A percentile compares a stretch with the other conserved stretches of the same genome.
These are phyloP conservation scores for Arrhamphus sclerolepis DNA, from an alignment of 2,797 vertebrate genomes.

Conservation along the genomic window DNA sequence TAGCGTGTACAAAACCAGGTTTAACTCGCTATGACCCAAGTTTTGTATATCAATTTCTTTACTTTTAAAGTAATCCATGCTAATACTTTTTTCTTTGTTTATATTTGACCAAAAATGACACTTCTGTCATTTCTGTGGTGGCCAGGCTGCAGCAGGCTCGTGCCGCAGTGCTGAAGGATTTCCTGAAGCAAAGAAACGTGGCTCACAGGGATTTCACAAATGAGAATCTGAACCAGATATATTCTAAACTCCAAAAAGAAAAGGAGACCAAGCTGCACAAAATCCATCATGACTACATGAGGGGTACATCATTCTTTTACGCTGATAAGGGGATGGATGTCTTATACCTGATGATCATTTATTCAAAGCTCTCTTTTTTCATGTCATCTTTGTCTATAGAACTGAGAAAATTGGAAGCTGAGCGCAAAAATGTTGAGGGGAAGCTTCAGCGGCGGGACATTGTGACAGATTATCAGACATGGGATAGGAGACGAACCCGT, in stretches of 20 bases:
- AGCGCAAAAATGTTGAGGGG: conserved; percentile 78
- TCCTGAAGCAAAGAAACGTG: conserved; percentile 78
- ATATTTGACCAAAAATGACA: neutral
- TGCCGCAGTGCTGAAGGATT: conserved; percentile 81
- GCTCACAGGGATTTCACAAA: conserved; percentile 71
- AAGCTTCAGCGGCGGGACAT: conserved; percentile 79
- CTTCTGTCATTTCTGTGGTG: conserved; percentile 9
- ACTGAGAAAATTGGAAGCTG: conserved; percentile 84
- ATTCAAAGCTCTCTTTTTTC: neutral
- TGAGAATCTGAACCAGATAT: conserved; percentile 74
- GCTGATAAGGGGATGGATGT: conserved; percentile 2
- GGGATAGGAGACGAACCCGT: neutral
- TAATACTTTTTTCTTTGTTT: no score
- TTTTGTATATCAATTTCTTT: no score
- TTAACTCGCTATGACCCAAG: no score
- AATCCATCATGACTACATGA: conserved; percentile 75
- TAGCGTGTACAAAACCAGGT: no score
- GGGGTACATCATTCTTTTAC: conserved; percentile 73
- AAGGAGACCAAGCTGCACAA: conserved; percentile 79
- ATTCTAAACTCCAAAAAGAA: conserved; percentile 75
- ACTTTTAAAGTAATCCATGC: no score
- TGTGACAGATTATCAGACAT: conserved; percentile 77
- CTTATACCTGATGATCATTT: neutral
- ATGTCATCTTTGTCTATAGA: conserved; percentile 66
- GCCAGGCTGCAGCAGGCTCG: conserved; percentile 87